Conservation (phyloP, 2,113 vertebrate genomes). For the Speoplatyrhinus poulsoni region DNA sequence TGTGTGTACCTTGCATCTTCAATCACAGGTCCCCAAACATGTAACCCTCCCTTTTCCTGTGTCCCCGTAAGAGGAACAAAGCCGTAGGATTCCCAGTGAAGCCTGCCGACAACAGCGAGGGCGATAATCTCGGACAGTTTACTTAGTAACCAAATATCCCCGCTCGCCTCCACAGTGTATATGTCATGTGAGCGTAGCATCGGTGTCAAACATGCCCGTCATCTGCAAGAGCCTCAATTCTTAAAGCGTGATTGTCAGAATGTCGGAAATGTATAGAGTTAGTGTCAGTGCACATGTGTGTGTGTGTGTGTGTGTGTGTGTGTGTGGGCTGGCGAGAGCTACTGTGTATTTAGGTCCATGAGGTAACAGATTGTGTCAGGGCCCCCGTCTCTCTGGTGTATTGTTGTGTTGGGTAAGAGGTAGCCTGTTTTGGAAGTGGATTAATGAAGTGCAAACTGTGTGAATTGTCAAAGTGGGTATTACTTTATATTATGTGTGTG, state of each 20-base stretch:
- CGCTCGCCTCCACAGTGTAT: neutral
- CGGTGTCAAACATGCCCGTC: conserved; percentile 17
- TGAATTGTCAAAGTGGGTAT: neutral
- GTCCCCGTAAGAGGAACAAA: too few species aligned
- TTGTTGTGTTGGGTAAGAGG: neutral
- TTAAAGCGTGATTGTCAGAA: conserved; percentile 8
- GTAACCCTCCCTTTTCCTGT: too few species aligned
- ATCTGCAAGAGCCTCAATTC: neutral
- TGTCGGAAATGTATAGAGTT: neutral
- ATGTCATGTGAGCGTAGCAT: neutral
- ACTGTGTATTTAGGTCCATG: conserved; percentile 18
- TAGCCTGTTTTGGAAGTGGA: too few species aligned
- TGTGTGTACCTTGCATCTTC: too few species aligned
- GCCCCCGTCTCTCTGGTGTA: neutral
- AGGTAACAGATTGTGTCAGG: conserved; percentile 38
- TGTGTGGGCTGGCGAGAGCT: neutral
- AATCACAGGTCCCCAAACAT: too few species aligned
- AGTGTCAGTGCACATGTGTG: neutral
- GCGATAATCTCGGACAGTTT: too few species aligned
- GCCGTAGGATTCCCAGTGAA: too few species aligned
- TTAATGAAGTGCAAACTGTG: neutral
- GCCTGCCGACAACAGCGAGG: too few species aligned
- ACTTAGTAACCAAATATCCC: too few species aligned
- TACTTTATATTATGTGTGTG: neutral
- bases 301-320: neutral